A percentile compares a stretch with the other conserved stretches of the same genome.
Evolutionary conservation across 2,888 invertebrate species (phyloP).

Genomic region (Apocheima hispidaria): DNA sequence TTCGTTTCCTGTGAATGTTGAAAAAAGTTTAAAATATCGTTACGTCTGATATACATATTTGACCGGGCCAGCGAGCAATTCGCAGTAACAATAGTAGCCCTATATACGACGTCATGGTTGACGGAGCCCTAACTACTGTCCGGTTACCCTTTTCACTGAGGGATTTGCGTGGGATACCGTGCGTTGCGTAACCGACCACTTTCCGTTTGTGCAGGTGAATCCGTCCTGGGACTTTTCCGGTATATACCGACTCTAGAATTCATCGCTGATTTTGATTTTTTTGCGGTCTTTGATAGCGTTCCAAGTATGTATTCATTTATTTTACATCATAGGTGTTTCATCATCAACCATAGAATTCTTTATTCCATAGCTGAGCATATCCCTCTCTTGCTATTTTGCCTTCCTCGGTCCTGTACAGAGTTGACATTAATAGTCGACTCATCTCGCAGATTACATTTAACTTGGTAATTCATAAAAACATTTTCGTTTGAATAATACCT

Average conservation of each 20-base stretch:
- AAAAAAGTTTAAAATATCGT: background rate
- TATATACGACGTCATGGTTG: constrained; percentile 34
- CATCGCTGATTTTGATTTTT: background rate
- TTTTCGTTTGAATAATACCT: too few species aligned
- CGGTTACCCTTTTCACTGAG: constrained; percentile 33
- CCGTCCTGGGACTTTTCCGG: background rate
- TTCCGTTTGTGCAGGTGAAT: constrained; percentile 5
- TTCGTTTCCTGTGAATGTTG: too few species aligned
- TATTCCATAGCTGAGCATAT: too few species aligned
- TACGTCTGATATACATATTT: background rate
- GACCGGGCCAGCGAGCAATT: background rate
- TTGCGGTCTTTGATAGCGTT: background rate
- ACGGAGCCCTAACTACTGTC: constrained; percentile 33
- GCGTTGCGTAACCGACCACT: constrained; percentile 25
- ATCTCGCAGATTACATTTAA: background rate
- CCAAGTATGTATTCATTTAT: background rate
- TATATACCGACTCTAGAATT: constrained; percentile 6
- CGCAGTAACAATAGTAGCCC: background rate
- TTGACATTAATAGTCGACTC: too few species aligned
- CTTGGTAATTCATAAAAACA: too few species aligned
- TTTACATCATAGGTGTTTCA: too few species aligned
- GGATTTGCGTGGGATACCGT: constrained; percentile 36
- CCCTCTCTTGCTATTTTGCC: too few species aligned
- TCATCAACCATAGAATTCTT: too few species aligned
- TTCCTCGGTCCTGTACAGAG: too few species aligned